A percentile compares a stretch with the other conserved stretches of the same genome.
Evolutionary conservation across 2,888 invertebrate species (phyloP).

Genomic region (Apotomis betuletana): DNA sequence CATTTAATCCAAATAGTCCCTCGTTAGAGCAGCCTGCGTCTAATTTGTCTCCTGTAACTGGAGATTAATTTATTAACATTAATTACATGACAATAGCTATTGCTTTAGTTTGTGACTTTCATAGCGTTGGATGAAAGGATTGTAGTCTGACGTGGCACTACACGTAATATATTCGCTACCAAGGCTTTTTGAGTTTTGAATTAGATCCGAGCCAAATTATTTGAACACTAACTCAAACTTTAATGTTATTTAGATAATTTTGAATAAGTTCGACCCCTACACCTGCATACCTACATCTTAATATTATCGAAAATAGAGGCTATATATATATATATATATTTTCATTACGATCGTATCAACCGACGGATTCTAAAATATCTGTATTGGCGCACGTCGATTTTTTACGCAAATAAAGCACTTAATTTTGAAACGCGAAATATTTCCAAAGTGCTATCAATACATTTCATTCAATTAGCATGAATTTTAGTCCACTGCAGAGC

Average conservation of each 20-base stretch:
- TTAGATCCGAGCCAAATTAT: background rate
- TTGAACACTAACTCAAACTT: background rate
- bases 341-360: background rate
- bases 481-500: conserved; percentile 66
- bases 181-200: background rate
- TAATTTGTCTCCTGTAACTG: conserved; percentile 82
- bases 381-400: conserved; percentile 13
- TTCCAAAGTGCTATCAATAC: conserved; percentile 72
- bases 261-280: too few species aligned
- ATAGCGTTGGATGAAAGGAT: conserved; percentile 22
- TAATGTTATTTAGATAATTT: too few species aligned
- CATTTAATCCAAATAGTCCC: conserved; percentile 83
- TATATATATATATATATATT: too few species aligned
- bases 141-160: background rate
- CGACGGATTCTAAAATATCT: conserved; percentile 10
- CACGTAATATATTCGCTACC: background rate
- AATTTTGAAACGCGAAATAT: conserved; percentile 65
- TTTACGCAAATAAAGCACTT: conserved; percentile 46
- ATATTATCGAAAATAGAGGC: too few species aligned
- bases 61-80: conserved; percentile 83
- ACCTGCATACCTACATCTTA: too few species aligned
- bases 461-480: conserved; percentile 74
- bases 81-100: conserved; percentile 77
- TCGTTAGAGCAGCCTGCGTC: conserved; percentile 83
- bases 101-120: conserved; percentile 51